A percentile compares a stretch with the other conserved stretches of the same genome.
phyloP scores from a whole-genome alignment of 2,888 invertebrate species.

The Diogma glabrata region DNA sequence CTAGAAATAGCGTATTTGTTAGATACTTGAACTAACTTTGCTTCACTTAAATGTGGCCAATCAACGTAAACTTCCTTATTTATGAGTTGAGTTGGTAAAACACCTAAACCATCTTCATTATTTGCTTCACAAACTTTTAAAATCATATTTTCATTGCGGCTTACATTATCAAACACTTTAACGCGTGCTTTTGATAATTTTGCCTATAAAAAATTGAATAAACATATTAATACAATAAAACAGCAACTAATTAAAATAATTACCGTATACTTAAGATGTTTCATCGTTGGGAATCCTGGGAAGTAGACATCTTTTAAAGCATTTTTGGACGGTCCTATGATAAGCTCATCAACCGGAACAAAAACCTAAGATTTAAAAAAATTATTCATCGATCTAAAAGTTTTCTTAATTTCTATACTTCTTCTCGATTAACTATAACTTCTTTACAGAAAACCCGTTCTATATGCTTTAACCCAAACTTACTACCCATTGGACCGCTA shows the following conservation, averaged over 20 bases:
- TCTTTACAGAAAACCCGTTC: slow-evolving; percentile 29
- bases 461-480: slow-evolving; percentile 38
- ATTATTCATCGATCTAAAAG: no score
- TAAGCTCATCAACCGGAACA: slow-evolving; percentile 44
- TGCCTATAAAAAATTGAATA: slow-evolving; percentile 39
- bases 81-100: slow-evolving; percentile 42
- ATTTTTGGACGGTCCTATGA: slow-evolving; percentile 59
- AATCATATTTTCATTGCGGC: slow-evolving; percentile 73
- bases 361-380: slow-evolving; percentile 21
- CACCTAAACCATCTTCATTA: slow-evolving; percentile 31
- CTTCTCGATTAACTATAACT: slow-evolving; percentile 23
- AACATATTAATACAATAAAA: slow-evolving; percentile 12
- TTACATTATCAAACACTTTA: slow-evolving; percentile 79
- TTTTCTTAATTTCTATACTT: slow-evolving; percentile 18
- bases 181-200: slow-evolving; percentile 55
- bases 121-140: slow-evolving; percentile 50
- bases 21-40: slow-evolving; percentile 44
- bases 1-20: slow-evolving; percentile 29
- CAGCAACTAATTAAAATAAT: slow-evolving; percentile 5
- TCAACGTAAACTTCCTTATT: slow-evolving; percentile 67
- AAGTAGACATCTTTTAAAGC: slow-evolving; percentile 58
- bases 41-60: slow-evolving; percentile 90
- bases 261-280: slow-evolving; percentile 40
- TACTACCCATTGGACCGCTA: slow-evolving; percentile 40
- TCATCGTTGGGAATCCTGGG: slow-evolving; percentile 88